Percentiles rank a stretch among this genome's conserved stretches.
Evolutionary conservation across 2,113 vertebrate species (phyloP).

Genomic region (Apteryx mantelli): DNA sequence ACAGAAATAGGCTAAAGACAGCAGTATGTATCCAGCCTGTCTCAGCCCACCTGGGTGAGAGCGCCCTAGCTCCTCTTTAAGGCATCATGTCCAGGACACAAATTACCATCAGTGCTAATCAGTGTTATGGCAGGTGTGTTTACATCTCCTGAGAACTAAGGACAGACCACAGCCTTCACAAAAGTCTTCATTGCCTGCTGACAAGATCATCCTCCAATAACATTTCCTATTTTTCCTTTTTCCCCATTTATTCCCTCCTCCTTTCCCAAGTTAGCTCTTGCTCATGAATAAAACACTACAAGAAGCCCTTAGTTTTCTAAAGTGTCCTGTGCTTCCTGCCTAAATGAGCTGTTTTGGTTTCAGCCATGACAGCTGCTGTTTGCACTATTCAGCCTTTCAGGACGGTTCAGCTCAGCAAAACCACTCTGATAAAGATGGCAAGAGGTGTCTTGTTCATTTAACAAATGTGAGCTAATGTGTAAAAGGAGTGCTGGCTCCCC

Average conservation of each 20-base stretch:
- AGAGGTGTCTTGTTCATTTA: background rate
- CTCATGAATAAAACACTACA: background rate
- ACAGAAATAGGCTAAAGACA: too few relatives aligned
- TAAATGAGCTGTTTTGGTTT: background rate
- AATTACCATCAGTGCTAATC: background rate
- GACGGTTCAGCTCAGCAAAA: background rate
- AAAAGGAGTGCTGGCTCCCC: background rate
- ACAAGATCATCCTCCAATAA: background rate
- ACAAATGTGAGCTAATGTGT: rapidly evolving
- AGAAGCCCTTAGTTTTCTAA: background rate
- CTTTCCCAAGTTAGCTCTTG: background rate
- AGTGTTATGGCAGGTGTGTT: background rate
- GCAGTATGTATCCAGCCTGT: background rate
- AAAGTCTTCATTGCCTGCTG: background rate
- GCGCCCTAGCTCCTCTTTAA: background rate
- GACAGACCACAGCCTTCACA: background rate
- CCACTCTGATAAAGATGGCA: background rate
- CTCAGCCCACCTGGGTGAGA: background rate
- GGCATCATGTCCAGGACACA: background rate
- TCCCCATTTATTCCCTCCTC: background rate
- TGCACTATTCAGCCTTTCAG: background rate
- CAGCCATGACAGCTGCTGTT: background rate
- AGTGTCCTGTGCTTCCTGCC: background rate
- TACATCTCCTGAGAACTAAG: background rate
- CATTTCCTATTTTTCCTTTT: background rate